Conservation (phyloP, 1,140 invertebrate genomes). For the Lucilia sericata region DNA sequence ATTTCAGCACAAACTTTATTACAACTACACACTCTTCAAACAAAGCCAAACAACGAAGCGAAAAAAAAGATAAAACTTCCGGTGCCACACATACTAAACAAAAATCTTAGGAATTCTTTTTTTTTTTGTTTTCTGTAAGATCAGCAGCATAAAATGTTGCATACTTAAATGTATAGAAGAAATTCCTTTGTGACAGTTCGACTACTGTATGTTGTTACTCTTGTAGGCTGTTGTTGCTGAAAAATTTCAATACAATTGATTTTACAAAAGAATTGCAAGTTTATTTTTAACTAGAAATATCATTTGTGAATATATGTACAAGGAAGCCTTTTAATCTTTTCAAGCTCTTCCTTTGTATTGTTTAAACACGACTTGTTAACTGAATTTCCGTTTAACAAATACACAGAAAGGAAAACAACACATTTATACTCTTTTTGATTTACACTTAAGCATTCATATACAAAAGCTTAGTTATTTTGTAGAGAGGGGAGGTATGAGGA, state of each 20-base stretch:
- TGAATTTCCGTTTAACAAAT: constrained; percentile 12
- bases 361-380: constrained; percentile 23
- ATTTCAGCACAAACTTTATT: background rate
- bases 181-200: no score
- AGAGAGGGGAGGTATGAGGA: no score
- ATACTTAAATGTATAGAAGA: background rate
- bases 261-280: background rate
- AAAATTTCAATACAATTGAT: no score
- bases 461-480: background rate
- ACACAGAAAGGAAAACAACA: background rate
- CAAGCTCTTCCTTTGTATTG: constrained; percentile 21
- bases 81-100: background rate
- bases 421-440: background rate
- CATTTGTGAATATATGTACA: no score
- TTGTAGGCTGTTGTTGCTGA: background rate
- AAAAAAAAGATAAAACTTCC: constrained; percentile 6
- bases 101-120: background rate
- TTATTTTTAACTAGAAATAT: background rate
- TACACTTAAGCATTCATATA: background rate
- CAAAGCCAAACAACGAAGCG: background rate
- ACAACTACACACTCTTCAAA: no score
- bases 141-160: background rate
- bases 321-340: constrained; percentile 23
- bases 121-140: background rate
- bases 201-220: background rate